Evolutionary conservation across 2,888 invertebrate species (phyloP).

Genomic region (Gymnoscelis rufifasciata): DNA sequence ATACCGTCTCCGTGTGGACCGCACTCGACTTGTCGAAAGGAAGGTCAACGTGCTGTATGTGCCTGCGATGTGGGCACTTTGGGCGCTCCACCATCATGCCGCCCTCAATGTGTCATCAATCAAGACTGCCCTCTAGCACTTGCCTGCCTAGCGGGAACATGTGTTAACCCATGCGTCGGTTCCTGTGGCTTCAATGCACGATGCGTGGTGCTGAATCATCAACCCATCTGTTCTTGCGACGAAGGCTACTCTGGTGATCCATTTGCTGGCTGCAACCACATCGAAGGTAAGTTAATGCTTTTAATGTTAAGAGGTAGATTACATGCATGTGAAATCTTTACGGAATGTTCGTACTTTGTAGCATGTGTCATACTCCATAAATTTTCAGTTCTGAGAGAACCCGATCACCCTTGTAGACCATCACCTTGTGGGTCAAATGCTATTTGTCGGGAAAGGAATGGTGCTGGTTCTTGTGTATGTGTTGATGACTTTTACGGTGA

Average conservation of each 20-base stretch:
- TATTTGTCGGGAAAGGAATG: conserved; percentile 85
- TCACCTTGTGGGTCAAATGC: conserved; percentile 90
- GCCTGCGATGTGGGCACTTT: conserved; percentile 85
- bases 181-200: conserved; percentile 88
- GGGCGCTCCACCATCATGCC: conserved; percentile 88
- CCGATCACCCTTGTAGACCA: conserved; percentile 86
- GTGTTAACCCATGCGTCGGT: conserved; percentile 86
- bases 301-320: conserved; percentile 21
- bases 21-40: conserved; percentile 81
- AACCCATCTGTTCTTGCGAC: conserved; percentile 86
- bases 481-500: conserved; percentile 86
- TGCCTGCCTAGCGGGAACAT: conserved; percentile 85
- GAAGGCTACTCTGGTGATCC: conserved; percentile 89
- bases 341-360: conserved; percentile 28
- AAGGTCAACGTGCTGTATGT: conserved; percentile 83
- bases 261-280: conserved; percentile 84
- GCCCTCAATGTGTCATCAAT: conserved; percentile 88
- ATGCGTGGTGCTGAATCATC: conserved; percentile 86
- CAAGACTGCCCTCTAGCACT: conserved; percentile 87
- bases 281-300: conserved; percentile 69
- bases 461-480: conserved; percentile 88
- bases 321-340: conserved; percentile 25
- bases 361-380: conserved; percentile 29
- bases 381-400: conserved; percentile 77
- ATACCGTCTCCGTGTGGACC: conserved; percentile 84